Percentiles rank a stretch among this genome's conserved stretches.
phyloP scores from a whole-genome alignment of 2,797 vertebrate species.

The Hylomyscus alleni region DNA sequence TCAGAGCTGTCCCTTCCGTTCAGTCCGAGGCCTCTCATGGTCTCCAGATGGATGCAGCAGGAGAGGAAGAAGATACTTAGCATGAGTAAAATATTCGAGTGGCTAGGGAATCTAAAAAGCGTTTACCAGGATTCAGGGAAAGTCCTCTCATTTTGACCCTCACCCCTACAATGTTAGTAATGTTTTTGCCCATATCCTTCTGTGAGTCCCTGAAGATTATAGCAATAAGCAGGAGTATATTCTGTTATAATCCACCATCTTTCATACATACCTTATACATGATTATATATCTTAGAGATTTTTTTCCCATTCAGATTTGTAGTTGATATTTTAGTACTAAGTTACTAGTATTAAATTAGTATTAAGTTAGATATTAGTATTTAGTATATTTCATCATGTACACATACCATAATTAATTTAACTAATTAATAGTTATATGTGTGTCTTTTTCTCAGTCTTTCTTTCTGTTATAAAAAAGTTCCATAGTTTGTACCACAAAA shows the following conservation, averaged over 20 bases:
- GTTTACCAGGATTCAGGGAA: not conserved
- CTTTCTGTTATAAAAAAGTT: constrained; percentile 18
- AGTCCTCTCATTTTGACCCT: not conserved
- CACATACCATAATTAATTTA: not conserved
- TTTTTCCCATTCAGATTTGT: constrained; percentile 36
- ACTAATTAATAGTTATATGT: not conserved
- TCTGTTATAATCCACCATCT: not conserved
- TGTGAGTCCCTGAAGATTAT: constrained; percentile 9
- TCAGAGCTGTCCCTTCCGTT: not conserved
- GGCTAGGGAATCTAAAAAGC: not conserved
- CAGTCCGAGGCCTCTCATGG: not conserved
- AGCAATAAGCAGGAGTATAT: not conserved
- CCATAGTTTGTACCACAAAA: constrained; percentile 2
- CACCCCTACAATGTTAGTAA: not conserved
- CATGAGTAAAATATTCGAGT: not conserved
- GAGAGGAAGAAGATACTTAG: not conserved
- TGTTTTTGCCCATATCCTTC: not conserved
- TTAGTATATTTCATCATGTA: constrained; percentile 22
- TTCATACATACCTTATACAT: not conserved
- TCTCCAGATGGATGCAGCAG: not conserved
- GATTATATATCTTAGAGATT: not conserved
- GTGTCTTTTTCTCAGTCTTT: not conserved
- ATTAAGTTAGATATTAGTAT: not conserved
- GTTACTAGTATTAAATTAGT: not conserved
- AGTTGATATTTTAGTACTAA: not conserved